Base-by-base conservation (phyloP, 2,113 vertebrate genomes). In the Numenius arquata region DNA sequence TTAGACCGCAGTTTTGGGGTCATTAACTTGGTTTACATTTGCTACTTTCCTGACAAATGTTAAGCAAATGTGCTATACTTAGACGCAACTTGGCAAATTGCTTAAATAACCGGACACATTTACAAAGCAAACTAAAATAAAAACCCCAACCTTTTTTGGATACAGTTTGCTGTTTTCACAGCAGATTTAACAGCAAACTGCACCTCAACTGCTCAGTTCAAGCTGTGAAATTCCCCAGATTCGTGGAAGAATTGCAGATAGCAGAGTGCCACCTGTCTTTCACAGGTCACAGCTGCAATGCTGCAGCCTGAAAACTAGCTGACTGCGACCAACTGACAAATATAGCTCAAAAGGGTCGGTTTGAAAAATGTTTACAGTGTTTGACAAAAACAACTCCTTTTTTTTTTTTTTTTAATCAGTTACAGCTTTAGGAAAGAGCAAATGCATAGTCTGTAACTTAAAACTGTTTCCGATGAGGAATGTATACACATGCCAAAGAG, bases 211-310 rank as follows among this genome's bases (percentile, higher is more conserved):
- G 48, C 30, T 8, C 32, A 68, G 70, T 8, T 34, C 8, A 4
- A 23, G 59, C 92, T 22, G 63, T 6, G 48, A 6, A 7, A 25
- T 8, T 67, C 36, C 27, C 52, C 81, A 29, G 61, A 73, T 41
- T 26, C 27, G 40, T 6, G 56, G 5, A 7, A 13, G 77, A n/a
- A 94, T 70, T n/a, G 79, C 59, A 95, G 90, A 95, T 4, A 78
- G 72, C 88, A 95, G 92, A 62, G 43, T 71, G 95, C 94, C 96
- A 95, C 96, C 97, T 95, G 84, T 36, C 94, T 92, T 70, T 29
- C 45, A 41, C 38, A 43, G 53, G 15, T 47, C 85, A 84, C 74
- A 83, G 92, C 88, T 96, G 84, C 96, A 96, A 36, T 36, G 87
- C 89, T 89, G 85, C 86, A 95, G 79, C 87, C 47, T 34, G 79